These are phyloP conservation scores for Clupea harengus DNA, from an alignment of 2,113 vertebrate genomes.

Conservation along the genomic window DNA sequence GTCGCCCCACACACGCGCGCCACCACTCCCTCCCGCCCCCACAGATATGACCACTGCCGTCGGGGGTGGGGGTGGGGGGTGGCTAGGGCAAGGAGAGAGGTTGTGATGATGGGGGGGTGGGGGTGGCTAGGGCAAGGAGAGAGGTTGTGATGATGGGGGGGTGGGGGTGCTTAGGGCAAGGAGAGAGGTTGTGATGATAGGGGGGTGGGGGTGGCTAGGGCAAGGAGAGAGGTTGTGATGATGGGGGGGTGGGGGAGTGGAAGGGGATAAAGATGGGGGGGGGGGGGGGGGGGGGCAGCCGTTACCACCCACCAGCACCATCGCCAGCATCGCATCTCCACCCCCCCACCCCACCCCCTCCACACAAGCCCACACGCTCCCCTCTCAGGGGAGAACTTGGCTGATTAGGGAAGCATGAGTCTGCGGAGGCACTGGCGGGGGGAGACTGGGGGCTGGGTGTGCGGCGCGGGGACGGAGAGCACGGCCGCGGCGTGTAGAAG, in stretches of 20 bases:
- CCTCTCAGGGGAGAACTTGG: background rate
- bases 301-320: background rate
- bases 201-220: background rate
- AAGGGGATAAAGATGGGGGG: background rate
- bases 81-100: background rate
- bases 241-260: background rate
- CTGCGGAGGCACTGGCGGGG: background rate
- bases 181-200: background rate
- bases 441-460: background rate
- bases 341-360: background rate
- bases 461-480: background rate
- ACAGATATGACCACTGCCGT: constrained; percentile 34
- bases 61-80: constrained; percentile 4
- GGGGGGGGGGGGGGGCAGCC: background rate
- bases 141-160: background rate
- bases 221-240: background rate
- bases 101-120: background rate
- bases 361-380: background rate
- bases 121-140: background rate
- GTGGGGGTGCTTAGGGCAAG: background rate
- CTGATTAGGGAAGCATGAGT: background rate
- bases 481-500: background rate
- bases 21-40: constrained; percentile 11
- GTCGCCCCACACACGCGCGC: background rate
- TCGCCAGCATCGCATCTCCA: background rate